Conservation (phyloP, 2,888 invertebrate genomes). For the Anoplius nigerrimus region DNA sequence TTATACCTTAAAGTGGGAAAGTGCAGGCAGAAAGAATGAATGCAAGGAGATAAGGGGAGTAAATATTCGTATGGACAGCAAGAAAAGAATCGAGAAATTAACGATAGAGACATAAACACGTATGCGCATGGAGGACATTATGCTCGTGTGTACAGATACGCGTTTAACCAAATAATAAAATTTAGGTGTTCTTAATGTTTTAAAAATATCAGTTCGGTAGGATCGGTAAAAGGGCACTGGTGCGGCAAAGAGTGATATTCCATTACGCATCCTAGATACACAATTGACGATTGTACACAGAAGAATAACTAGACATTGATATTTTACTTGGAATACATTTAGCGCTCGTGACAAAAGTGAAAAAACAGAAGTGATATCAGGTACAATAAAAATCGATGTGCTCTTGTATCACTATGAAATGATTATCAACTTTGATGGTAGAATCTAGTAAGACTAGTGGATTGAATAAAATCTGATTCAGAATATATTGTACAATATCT, state of each 20-base stretch:
- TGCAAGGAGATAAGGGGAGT: slow-evolving; percentile 30
- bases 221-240: slow-evolving; percentile 8
- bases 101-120: slow-evolving; percentile 5
- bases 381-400: no score
- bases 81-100: slow-evolving; percentile 22
- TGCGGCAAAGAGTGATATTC: no score
- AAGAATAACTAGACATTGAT: background rate
- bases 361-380: no score
- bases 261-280: no score
- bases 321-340: no score
- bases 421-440: no score
- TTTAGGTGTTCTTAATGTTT: slow-evolving; percentile 9
- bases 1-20: slow-evolving; percentile 30
- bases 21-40: slow-evolving; percentile 31
- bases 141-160: slow-evolving; percentile 25
- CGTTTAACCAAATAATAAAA: slow-evolving; percentile 27
- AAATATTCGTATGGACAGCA: slow-evolving; percentile 28
- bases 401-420: no score
- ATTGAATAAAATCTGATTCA: no score
- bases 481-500: no score
- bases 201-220: background rate
- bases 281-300: background rate
- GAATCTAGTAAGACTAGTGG: no score
- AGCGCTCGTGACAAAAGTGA: no score
- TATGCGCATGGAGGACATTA: slow-evolving; percentile 35